Conservation (phyloP, 1,140 invertebrate species). For the Archivesica marissinica region DNA sequence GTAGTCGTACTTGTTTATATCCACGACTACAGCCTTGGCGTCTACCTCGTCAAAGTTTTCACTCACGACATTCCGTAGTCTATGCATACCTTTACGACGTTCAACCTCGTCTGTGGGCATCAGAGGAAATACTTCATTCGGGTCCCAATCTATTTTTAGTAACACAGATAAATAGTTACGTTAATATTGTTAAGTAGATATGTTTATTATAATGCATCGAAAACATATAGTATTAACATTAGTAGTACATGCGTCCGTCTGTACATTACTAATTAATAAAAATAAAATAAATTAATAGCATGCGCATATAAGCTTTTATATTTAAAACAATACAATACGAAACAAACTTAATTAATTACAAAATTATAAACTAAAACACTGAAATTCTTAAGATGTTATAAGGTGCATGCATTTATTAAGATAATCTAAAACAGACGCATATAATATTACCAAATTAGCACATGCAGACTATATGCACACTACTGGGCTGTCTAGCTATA, state of each 20-base stretch:
- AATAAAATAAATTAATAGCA: neutral
- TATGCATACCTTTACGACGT: conserved; percentile 13
- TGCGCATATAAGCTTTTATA: neutral
- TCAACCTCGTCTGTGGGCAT: conserved; percentile 20
- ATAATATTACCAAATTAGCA: too few relatives aligned
- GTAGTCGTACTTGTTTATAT: conserved; percentile 68
- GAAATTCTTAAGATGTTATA: too few relatives aligned
- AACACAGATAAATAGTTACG: neutral
- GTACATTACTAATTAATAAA: neutral
- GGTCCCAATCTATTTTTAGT: conserved; percentile 17
- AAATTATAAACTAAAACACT: too few relatives aligned
- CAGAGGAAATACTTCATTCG: conserved; percentile 19
- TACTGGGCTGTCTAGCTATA: too few relatives aligned
- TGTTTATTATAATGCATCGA: neutral
- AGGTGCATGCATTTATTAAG: too few relatives aligned
- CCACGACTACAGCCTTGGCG: conserved; percentile 47
- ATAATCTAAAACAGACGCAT: too few relatives aligned
- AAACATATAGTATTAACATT: neutral
- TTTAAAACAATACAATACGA: neutral
- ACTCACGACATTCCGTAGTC: neutral
- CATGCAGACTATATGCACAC: too few relatives aligned
- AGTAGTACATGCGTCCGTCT: neutral
- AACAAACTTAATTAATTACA: too few relatives aligned
- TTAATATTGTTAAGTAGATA: neutral
- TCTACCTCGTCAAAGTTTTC: conserved; percentile 53